Evolutionary conservation across 1,140 invertebrate genomes (phyloP).

Genomic region (Luehdorfia chinensis): DNA sequence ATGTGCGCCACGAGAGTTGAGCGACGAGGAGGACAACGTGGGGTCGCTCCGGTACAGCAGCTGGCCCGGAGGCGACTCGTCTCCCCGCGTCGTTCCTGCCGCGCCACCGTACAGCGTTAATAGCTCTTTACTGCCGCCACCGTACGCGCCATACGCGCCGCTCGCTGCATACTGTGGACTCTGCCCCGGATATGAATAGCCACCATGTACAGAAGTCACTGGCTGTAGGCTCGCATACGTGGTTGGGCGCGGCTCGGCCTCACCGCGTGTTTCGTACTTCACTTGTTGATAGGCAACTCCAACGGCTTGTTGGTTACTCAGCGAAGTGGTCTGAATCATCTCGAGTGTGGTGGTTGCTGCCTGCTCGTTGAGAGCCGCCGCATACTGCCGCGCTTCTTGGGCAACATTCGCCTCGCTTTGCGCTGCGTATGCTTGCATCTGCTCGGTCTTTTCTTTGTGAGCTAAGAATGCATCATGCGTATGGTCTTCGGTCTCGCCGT

Average conservation of each 20-base stretch:
- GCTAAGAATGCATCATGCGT: conserved; percentile 41
- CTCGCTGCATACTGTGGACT: conserved; percentile 55
- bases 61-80: conserved; percentile 66
- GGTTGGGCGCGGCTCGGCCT: conserved; percentile 47
- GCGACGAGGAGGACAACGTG: conserved; percentile 77
- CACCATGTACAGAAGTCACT: conserved; percentile 60
- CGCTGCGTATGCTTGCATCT: conserved; percentile 41
- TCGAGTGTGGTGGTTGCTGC: conserved; percentile 52
- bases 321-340: conserved; percentile 64
- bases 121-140: conserved; percentile 54
- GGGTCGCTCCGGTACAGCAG: conserved; percentile 78
- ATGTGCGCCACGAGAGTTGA: conserved; percentile 61
- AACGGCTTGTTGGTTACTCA: conserved; percentile 62
- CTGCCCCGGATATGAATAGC: conserved; percentile 50
- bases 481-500: conserved; percentile 45
- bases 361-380: conserved; percentile 49
- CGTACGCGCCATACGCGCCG: conserved; percentile 47
- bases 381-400: conserved; percentile 47
- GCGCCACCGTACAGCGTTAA: conserved; percentile 62
- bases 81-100: conserved; percentile 35
- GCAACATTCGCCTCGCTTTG: conserved; percentile 25
- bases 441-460: conserved; percentile 49
- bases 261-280: conserved; percentile 68
- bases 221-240: conserved; percentile 74
- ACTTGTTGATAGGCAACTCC: conserved; percentile 68